Evolutionary conservation across 64 coral and sea anemone genomes (phyloP).

Genomic region (Trachythela sp.): DNA sequence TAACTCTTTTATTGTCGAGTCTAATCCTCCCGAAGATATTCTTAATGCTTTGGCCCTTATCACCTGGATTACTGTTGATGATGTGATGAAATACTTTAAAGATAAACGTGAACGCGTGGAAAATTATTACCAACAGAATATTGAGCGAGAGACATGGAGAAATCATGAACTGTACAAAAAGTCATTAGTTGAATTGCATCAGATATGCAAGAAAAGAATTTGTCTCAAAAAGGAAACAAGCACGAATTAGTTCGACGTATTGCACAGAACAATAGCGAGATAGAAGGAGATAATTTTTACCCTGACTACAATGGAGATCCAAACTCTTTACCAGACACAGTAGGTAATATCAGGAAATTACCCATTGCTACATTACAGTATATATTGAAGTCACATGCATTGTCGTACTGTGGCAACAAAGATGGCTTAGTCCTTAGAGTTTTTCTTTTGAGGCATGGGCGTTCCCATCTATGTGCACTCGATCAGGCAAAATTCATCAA

Average conservation of each 20-base stretch:
- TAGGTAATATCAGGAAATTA: not conserved
- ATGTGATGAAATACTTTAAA: not conserved
- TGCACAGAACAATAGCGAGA: not conserved
- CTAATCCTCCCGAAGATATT: not conserved
- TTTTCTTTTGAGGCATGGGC: not conserved
- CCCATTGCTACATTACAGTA: not conserved
- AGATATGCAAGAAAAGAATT: not conserved
- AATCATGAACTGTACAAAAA: not conserved
- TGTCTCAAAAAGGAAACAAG: conserved; percentile 1
- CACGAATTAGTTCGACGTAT: not conserved
- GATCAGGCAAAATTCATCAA: not conserved
- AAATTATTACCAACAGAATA: not conserved
- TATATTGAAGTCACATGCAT: not conserved
- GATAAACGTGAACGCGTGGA: not conserved
- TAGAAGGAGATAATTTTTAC: not conserved
- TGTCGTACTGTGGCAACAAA: not conserved
- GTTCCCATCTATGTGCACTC: not conserved
- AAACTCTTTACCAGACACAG: not conserved
- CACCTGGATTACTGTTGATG: not conserved
- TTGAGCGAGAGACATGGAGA: not conserved
- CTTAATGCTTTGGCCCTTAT: not conserved
- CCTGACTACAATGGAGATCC: conserved; percentile 8
- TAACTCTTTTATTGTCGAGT: not conserved
- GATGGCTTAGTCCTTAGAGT: not conserved
- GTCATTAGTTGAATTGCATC: not conserved